Conservation (phyloP, 2,888 invertebrate species). For the Matsumyia berberina region DNA sequence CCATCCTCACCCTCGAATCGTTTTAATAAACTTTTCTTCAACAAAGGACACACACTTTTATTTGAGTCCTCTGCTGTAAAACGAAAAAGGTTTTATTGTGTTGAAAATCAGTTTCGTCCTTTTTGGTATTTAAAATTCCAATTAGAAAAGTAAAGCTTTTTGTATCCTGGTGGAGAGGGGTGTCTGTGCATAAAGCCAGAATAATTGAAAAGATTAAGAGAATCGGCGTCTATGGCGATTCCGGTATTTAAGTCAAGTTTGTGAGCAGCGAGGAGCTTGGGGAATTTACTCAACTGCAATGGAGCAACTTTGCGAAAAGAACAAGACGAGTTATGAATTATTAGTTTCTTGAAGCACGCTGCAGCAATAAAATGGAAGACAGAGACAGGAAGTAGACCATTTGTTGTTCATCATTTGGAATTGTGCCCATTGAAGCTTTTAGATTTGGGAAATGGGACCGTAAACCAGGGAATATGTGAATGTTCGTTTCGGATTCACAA, state of each 20-base stretch:
- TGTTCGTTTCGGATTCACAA: no score
- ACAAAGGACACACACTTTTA: background rate
- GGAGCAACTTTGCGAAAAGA: no score
- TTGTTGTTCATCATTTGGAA: no score
- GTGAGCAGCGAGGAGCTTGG: no score
- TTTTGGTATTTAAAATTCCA: conserved; percentile 9
- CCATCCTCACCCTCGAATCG: background rate
- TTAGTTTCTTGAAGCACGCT: no score
- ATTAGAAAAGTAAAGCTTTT: conserved; percentile 7
- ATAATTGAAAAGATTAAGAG: background rate
- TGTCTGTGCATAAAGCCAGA: background rate
- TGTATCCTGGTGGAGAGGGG: background rate
- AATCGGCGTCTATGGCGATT: conserved; percentile 9
- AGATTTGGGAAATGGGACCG: no score
- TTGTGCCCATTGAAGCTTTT: no score
- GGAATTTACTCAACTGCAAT: no score
- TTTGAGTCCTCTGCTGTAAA: background rate
- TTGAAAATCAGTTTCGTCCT: background rate
- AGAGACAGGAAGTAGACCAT: no score
- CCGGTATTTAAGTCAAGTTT: background rate
- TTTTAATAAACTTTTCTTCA: background rate
- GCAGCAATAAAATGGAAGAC: no score
- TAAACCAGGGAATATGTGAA: no score
- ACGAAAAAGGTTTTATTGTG: background rate
- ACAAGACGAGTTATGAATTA: no score